Conservation (phyloP, 2,888 invertebrate species). For the Exocentrus adspersus region DNA sequence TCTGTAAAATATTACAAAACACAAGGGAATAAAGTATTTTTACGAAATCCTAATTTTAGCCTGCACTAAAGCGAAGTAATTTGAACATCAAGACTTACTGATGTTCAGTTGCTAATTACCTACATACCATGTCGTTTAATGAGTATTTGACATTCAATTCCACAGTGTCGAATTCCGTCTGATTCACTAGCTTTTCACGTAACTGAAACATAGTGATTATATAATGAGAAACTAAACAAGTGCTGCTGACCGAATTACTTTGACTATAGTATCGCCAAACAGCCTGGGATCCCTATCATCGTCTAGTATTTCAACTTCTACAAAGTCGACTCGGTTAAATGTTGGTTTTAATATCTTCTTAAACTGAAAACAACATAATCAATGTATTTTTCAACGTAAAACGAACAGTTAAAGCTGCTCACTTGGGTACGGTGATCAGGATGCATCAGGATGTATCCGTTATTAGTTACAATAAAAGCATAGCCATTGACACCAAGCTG, state of each 20-base stretch:
- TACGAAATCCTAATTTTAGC: too few relatives aligned
- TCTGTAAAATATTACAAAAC: constrained; percentile 68
- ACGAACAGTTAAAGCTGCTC: too few relatives aligned
- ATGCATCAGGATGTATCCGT: constrained; percentile 94
- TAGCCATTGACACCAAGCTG: constrained; percentile 96
- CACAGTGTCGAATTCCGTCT: constrained; percentile 66
- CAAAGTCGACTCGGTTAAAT: constrained; percentile 95
- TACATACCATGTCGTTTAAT: constrained; percentile 82
- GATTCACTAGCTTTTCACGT: constrained; percentile 62
- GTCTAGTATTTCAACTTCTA: constrained; percentile 88
- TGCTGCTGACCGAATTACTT: too few relatives aligned
- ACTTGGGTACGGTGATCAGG: constrained; percentile 95
- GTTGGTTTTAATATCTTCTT: constrained; percentile 85
- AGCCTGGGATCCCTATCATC: constrained; percentile 75
- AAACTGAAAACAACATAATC: too few relatives aligned
- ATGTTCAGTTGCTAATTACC: too few relatives aligned
- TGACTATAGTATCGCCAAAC: constrained; percentile 70
- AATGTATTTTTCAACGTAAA: too few relatives aligned
- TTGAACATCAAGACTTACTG: too few relatives aligned
- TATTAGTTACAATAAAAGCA: constrained; percentile 95
- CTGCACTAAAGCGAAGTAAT: too few relatives aligned
- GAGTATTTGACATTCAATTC: constrained; percentile 83
- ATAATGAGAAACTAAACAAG: too few relatives aligned
- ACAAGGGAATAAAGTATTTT: too few relatives aligned
- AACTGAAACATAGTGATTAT: constrained; percentile 46